Conservation (phyloP, 2,113 vertebrate genomes). For the Cettia cetti region DNA sequence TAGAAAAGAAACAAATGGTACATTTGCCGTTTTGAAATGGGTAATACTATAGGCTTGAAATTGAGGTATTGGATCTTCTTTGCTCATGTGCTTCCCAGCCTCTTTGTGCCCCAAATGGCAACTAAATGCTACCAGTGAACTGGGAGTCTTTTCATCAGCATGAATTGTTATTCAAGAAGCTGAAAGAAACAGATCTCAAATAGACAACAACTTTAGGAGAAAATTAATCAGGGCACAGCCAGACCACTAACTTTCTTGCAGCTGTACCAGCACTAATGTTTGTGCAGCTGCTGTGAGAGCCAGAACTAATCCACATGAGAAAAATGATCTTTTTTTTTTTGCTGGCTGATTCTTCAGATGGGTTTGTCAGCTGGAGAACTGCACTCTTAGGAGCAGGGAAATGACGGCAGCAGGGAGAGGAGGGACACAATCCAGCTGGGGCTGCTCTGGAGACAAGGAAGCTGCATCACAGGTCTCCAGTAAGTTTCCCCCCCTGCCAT, state of each 20-base stretch:
- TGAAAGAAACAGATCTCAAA: constrained; percentile 14
- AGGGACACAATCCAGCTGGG: background rate
- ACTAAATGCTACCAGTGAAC: constrained; percentile 15
- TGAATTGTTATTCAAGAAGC: constrained; percentile 31
- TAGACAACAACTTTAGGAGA: constrained; percentile 27
- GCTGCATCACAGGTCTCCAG: background rate
- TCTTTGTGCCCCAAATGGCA: constrained; percentile 20
- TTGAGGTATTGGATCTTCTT: background rate
- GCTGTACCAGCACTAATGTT: constrained; percentile 61
- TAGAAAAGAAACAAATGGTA: background rate
- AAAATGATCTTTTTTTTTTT: background rate
- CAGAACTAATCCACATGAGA: constrained; percentile 29
- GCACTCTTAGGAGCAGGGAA: background rate
- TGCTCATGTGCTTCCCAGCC: background rate
- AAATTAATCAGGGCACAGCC: constrained; percentile 27
- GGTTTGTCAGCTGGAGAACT: constrained; percentile 24
- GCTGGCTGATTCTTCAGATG: background rate
- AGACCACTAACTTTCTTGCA: constrained; percentile 26
- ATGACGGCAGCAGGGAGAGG: background rate
- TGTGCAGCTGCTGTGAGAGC: constrained; percentile 53
- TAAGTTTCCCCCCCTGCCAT: background rate
- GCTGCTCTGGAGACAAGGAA: background rate
- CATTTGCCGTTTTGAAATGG: background rate
- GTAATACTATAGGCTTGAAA: background rate
- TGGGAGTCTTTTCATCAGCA: background rate